Evolutionary conservation across 2,797 vertebrate genomes (phyloP).

Genomic region (Ctenopoma multispine): DNA sequence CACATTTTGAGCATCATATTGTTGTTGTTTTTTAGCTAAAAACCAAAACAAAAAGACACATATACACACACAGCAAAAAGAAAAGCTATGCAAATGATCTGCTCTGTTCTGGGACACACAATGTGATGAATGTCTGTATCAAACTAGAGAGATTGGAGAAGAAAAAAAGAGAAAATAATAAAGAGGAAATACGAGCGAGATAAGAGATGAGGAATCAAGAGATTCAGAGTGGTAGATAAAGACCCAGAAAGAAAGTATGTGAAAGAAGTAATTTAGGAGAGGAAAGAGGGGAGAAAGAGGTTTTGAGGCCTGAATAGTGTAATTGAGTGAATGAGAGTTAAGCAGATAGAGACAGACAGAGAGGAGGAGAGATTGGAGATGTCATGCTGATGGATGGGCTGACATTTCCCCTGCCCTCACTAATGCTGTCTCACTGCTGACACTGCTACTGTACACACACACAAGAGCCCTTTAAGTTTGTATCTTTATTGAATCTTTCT

Average conservation of each 20-base stretch:
- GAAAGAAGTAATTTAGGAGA: slow-evolving; percentile 15
- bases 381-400: slow-evolving; percentile 72
- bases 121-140: slow-evolving; percentile 47
- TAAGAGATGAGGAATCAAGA: slow-evolving; percentile 20
- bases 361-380: slow-evolving; percentile 55
- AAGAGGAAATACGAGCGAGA: slow-evolving; percentile 25
- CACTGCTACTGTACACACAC: slow-evolving; percentile 46
- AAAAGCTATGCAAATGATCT: not conserved
- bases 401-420: slow-evolving; percentile 52
- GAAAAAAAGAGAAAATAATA: slow-evolving; percentile 5
- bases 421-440: slow-evolving; percentile 62
- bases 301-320: slow-evolving; percentile 27
- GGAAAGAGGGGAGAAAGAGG: slow-evolving; percentile 1
- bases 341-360: slow-evolving; percentile 41
- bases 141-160: slow-evolving; percentile 4
- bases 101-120: not conserved
- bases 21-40: slow-evolving; percentile 31
- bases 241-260: not conserved
- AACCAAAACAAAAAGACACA: not conserved
- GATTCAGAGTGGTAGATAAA: slow-evolving; percentile 29
- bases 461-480: slow-evolving; percentile 7
- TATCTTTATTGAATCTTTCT: slow-evolving; percentile 38
- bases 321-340: slow-evolving; percentile 41
- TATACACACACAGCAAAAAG: not conserved
- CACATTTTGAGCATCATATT: slow-evolving; percentile 37